These are phyloP conservation scores for Triops longicaudatus DNA, from an alignment of 1,140 invertebrate genomes.

Conservation along the genomic window DNA sequence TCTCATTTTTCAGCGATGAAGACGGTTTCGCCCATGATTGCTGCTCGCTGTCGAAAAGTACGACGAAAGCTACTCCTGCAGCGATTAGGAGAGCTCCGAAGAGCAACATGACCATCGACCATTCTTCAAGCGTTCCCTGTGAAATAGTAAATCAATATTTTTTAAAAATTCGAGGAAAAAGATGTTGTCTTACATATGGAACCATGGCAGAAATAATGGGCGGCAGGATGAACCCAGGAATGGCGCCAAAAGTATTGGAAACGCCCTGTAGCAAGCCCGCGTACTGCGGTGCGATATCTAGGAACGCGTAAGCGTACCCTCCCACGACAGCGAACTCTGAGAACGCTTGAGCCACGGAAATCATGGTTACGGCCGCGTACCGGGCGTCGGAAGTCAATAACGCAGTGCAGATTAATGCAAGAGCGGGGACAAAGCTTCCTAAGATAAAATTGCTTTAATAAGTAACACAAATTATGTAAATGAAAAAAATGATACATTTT, in stretches of 20 bases:
- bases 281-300: slow-evolving; percentile 20
- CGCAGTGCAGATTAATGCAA: background rate
- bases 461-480: background rate
- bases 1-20: background rate
- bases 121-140: background rate
- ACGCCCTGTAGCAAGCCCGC: background rate
- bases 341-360: background rate
- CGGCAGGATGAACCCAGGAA: background rate
- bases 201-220: background rate
- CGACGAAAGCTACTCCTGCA: background rate
- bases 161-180: background rate
- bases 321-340: slow-evolving; percentile 20
- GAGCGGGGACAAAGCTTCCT: slow-evolving; percentile 15
- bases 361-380: background rate
- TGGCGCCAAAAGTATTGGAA: background rate
- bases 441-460: background rate
- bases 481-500: background rate
- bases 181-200: background rate
- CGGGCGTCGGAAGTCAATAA: slow-evolving; percentile 8
- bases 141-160: background rate
- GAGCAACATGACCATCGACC: background rate
- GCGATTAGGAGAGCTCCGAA: background rate
- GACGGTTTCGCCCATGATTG: background rate
- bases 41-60: background rate
- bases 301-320: background rate